A percentile compares a stretch with the other conserved stretches of the same genome.
Evolutionary conservation across 2,888 invertebrate species (phyloP).

Genomic region (Kuschelorhynchus macadamiae): DNA sequence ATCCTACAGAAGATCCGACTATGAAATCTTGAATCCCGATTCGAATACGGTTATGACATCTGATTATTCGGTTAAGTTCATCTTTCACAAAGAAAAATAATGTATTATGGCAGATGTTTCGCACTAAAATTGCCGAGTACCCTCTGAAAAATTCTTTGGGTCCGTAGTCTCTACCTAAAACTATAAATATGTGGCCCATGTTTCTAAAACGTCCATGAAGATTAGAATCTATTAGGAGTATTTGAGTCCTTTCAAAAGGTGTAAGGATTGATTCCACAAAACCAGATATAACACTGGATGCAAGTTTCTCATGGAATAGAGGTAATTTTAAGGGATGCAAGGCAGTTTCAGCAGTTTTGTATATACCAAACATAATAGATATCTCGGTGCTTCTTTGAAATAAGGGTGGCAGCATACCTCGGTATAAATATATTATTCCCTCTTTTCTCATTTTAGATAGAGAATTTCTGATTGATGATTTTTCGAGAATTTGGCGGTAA

Average conservation of each 20-base stretch:
- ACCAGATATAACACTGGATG: slow-evolving; percentile 37
- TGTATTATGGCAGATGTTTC: slow-evolving; percentile 36
- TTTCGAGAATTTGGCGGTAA: slow-evolving; percentile 51
- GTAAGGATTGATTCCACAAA: slow-evolving; percentile 35
- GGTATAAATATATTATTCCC: slow-evolving; percentile 47
- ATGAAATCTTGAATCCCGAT: slow-evolving; percentile 4
- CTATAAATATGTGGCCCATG: slow-evolving; percentile 34
- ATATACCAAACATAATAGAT: slow-evolving; percentile 47
- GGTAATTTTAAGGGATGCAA: slow-evolving; percentile 27
- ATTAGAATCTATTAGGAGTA: slow-evolving; percentile 44
- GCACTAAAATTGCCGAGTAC: slow-evolving; percentile 30
- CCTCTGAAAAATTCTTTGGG: slow-evolving; percentile 49
- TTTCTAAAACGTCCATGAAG: slow-evolving; percentile 45
- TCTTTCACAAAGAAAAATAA: slow-evolving; percentile 37
- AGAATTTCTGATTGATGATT: slow-evolving; percentile 21
- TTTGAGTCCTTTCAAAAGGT: slow-evolving; percentile 50
- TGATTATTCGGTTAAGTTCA: neutral
- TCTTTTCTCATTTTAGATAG: slow-evolving; percentile 37
- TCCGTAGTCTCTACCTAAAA: slow-evolving; percentile 36
- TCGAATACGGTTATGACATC: neutral
- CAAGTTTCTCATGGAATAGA: slow-evolving; percentile 23
- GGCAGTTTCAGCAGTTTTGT: slow-evolving; percentile 33
- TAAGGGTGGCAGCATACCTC: slow-evolving; percentile 49
- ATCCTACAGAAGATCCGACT: slow-evolving; percentile 5
- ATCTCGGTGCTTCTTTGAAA: slow-evolving; percentile 45